phyloP scores from a whole-genome alignment of 1,140 invertebrate genomes.

The Brachionus sp. region DNA sequence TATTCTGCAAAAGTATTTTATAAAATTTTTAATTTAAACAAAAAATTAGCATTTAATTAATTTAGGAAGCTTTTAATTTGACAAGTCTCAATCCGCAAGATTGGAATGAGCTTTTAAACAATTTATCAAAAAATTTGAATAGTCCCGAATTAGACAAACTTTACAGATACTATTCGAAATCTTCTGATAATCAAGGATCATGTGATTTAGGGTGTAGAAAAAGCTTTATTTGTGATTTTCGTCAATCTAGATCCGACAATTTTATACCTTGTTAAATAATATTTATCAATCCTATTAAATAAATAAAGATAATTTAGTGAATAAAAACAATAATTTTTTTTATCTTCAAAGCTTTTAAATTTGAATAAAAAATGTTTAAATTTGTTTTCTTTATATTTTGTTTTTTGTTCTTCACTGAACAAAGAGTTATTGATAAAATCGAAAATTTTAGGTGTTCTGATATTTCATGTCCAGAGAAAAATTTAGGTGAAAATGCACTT shows the following conservation, averaged over 20 bases:
- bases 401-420: background rate
- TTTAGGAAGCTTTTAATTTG: slow-evolving; percentile 30
- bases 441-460: background rate
- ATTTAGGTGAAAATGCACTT: background rate
- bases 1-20: slow-evolving; percentile 41
- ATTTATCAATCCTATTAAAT: background rate
- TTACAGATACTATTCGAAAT: slow-evolving; percentile 20
- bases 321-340: background rate
- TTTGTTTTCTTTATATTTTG: background rate
- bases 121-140: slow-evolving; percentile 10
- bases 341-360: background rate
- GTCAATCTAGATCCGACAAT: slow-evolving; percentile 19
- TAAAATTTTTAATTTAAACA: background rate
- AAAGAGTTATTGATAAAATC: background rate
- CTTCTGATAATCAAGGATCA: slow-evolving; percentile 18
- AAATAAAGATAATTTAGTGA: background rate
- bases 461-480: background rate
- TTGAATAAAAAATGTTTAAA: slow-evolving; percentile 5
- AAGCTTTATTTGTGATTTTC: slow-evolving; percentile 34
- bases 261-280: slow-evolving; percentile 44
- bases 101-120: slow-evolving; percentile 25
- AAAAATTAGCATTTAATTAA: background rate
- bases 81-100: background rate
- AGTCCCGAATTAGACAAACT: slow-evolving; percentile 1
- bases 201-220: slow-evolving; percentile 42